Evolutionary conservation across 1,140 invertebrate species (phyloP).

Genomic region (Cherax destructor): DNA sequence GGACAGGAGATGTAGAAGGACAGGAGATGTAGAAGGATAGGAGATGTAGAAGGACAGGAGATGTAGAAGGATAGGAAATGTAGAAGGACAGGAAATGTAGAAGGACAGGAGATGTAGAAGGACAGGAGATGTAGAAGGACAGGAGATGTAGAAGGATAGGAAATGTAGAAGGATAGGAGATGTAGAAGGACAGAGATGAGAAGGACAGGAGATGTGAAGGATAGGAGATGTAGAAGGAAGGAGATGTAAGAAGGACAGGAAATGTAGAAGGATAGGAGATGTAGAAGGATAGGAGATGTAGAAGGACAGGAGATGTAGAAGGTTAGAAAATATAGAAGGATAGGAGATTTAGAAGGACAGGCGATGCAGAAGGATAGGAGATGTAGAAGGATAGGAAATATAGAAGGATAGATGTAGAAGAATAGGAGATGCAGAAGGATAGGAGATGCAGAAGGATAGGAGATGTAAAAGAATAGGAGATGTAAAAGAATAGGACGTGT

Average conservation of each 20-base stretch:
- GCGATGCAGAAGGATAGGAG: too few species aligned
- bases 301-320: background rate
- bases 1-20: too few species aligned
- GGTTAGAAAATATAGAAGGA: background rate
- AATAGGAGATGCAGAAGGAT: too few species aligned
- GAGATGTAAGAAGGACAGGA: background rate
- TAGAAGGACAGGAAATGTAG: background rate
- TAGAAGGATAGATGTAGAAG: too few species aligned
- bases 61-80: too few species aligned
- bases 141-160: background rate
- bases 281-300: background rate
- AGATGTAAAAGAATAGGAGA: too few species aligned
- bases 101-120: background rate
- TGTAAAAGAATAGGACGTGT: too few species aligned
- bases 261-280: background rate
- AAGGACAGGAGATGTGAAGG: background rate
- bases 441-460: too few species aligned
- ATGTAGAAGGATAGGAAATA: too few species aligned
- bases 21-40: too few species aligned
- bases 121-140: too few species aligned
- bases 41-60: too few species aligned
- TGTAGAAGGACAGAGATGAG: background rate
- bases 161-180: background rate
- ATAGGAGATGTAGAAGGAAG: background rate
- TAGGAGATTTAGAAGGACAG: background rate